Evolutionary conservation across 2,888 invertebrate species (phyloP), one percentile per base, ranked within the genome.

Genomic region (Dioctria rufipes): DNA sequence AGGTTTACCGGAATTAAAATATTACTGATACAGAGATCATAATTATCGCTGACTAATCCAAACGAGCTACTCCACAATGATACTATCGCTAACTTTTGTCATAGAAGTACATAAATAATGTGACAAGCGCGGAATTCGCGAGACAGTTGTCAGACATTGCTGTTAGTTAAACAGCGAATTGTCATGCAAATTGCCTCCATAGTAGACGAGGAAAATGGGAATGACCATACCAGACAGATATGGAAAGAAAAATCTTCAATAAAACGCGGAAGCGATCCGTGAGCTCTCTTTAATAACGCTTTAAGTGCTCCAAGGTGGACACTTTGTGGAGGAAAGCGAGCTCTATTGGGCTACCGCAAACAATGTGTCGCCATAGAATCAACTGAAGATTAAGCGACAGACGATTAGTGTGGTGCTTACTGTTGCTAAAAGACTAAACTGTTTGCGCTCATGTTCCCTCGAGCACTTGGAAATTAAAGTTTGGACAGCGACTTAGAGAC

Each of bases 71-170:
- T 39, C 42, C 43, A 73, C 73, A 58, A 42, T 42, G 60, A 73
- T 60, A 60, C 73, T 42, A 73, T 73, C 73, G 58, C 60, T 6
- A 25, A 25, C 73, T 73, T 73, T 73, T 73, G 73, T 73, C 73
- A 37, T 58, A n/a, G 13, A 58, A 60, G 11, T 58, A 43, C 73
- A 73, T 73, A 73, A 73, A 73, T 73, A 73, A 73, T 73, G 58
- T 58, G 39, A 39, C 58, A 58, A 58, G 73, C 73, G 60, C 58
- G 42, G 42, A 73, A 60, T 13, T 13, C 60, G 58, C 42, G 43
- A 54, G 73, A 73, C 73, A 73, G 73, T 58, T 73, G 58, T 73
- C 73, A 73, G 73, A 73, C 60, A n/a, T 25, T n/a, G 67, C 46
- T 46, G 58, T 58, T 73, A 58, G 73, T 73, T 73, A 73, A 40